Conservation (phyloP, 2,797 vertebrate species). For the Molothrus ater region DNA sequence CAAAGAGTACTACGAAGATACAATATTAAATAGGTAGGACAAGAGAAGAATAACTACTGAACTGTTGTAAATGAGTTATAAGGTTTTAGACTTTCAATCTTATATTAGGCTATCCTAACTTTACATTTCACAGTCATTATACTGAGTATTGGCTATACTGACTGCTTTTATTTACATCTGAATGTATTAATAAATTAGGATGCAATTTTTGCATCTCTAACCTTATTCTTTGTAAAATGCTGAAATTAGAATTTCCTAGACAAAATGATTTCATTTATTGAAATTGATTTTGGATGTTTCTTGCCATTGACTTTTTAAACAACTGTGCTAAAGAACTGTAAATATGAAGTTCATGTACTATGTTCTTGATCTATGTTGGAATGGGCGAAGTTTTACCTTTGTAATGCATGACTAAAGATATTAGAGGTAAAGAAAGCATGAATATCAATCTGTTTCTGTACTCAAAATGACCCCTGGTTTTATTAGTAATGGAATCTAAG, state of each 20-base stretch:
- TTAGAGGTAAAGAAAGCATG: constrained; percentile 67
- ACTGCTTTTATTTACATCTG: not conserved
- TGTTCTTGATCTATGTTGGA: not conserved
- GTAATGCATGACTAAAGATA: constrained; percentile 32
- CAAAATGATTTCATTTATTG: not conserved
- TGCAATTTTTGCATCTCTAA: not conserved
- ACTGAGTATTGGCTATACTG: not conserved
- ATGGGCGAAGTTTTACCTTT: not conserved
- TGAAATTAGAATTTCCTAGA: not conserved
- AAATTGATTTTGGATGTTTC: not conserved
- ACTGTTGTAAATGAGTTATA: not conserved
- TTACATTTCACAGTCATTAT: not conserved
- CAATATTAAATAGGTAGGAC: not conserved
- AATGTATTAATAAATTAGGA: not conserved
- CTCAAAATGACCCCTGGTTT: constrained; percentile 74
- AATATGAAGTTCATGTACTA: not conserved
- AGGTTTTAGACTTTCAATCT: not conserved
- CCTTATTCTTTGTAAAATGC: not conserved
- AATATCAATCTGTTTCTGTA: constrained; percentile 70
- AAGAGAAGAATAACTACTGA: not conserved
- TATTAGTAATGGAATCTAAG: constrained; percentile 75
- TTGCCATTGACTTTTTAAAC: not conserved
- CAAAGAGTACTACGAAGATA: not conserved
- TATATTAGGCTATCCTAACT: not conserved
- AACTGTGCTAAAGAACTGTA: not conserved